Conservation (phyloP, 2,797 vertebrate genomes). For the Merluccius polli region DNA sequence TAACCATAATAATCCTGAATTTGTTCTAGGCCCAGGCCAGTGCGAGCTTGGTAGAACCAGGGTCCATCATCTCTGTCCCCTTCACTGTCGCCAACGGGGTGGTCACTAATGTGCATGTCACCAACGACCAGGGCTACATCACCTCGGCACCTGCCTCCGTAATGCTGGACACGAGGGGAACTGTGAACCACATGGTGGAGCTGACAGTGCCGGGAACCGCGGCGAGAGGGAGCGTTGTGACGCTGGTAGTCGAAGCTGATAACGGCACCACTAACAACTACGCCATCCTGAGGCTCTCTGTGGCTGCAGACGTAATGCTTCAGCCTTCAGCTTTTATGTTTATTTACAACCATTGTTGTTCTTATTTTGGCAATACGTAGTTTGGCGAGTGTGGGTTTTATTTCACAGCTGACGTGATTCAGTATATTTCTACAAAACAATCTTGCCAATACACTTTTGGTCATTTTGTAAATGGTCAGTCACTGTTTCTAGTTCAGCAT, state of each 20-base stretch:
- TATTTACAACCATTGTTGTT: not conserved
- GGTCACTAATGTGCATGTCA: constrained; percentile 40
- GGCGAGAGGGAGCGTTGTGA: constrained; percentile 60
- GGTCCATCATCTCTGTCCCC: constrained; percentile 46
- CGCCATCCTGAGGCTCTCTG: constrained; percentile 50
- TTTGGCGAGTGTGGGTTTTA: not conserved
- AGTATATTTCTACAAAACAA: no score
- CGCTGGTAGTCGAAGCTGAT: constrained; percentile 58
- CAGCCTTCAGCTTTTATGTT: not conserved
- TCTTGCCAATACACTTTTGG: no score
- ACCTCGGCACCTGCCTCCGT: constrained; percentile 25
- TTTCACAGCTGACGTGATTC: no score
- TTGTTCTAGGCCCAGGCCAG: constrained; percentile 37
- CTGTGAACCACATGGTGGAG: constrained; percentile 37
- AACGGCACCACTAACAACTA: constrained; percentile 59
- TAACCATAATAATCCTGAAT: not conserved
- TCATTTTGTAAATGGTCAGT: no score
- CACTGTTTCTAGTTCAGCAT: no score
- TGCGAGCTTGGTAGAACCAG: constrained; percentile 50
- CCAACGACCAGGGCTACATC: constrained; percentile 47
- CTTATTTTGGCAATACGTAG: not conserved
- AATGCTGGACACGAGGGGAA: constrained; percentile 30
- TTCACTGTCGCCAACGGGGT: constrained; percentile 46
- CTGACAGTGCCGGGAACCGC: constrained; percentile 42
- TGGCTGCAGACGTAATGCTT: constrained; percentile 54